Percentiles rank a stretch among this genome's conserved stretches.
Conservation (phyloP, 2,113 vertebrate genomes). For the Corvus cornix region DNA sequence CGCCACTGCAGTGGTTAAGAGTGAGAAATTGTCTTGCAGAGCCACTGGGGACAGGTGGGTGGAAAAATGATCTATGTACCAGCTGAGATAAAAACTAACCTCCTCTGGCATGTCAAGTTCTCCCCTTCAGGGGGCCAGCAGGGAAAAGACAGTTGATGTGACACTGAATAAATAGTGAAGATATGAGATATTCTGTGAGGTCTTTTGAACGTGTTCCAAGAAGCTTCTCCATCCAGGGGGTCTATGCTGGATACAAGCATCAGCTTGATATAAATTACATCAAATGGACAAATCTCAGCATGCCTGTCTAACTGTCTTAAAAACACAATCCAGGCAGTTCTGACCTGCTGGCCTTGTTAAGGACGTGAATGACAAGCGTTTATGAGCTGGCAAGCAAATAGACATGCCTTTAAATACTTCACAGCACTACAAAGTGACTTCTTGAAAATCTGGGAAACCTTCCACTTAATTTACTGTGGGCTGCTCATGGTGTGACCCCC, state of each 20-base stretch:
- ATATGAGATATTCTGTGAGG: conserved; percentile 32
- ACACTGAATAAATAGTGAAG: conserved; percentile 31
- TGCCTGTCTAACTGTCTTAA: neutral
- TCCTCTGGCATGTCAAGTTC: neutral
- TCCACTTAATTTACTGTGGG: conserved; percentile 33
- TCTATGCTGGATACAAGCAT: conserved; percentile 34
- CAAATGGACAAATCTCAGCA: conserved; percentile 67
- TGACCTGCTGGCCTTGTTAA: conserved; percentile 47
- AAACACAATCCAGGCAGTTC: conserved; percentile 39
- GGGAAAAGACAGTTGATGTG: conserved; percentile 14
- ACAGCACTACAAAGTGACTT: conserved; percentile 52
- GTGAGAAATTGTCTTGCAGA: conserved; percentile 9
- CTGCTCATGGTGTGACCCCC: conserved; percentile 4
- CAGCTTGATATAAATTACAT: conserved; percentile 53
- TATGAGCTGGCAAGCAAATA: conserved; percentile 53
- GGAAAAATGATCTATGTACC: neutral
- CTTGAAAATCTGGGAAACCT: conserved; percentile 24
- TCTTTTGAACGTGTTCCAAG: conserved; percentile 32
- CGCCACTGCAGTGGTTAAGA: conserved; percentile 20
- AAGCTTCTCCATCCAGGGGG: conserved; percentile 25
- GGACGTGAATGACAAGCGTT: conserved; percentile 54
- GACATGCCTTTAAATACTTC: conserved; percentile 61
- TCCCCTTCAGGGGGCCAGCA: conserved; percentile 25
- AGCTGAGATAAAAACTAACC: conserved; percentile 15
- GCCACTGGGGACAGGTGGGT: conserved; percentile 20